Percentiles rank a stretch among this genome's conserved stretches.
phyloP scores from a whole-genome alignment of 2,797 vertebrate species.

The Galago senegalensis region DNA sequence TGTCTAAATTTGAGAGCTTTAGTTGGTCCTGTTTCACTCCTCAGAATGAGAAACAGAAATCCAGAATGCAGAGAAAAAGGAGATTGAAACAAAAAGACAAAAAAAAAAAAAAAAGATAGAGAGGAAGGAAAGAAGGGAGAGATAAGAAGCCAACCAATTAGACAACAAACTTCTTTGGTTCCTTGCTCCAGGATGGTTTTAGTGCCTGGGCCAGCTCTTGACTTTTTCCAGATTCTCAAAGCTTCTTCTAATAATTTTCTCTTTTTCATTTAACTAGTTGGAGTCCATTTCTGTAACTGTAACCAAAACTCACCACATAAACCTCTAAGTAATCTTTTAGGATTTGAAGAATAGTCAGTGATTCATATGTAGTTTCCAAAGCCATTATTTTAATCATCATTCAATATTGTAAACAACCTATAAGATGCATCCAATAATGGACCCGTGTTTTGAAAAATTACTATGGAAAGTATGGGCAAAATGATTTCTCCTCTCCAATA shows the following conservation, averaged over 20 bases:
- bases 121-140: not conserved
- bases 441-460: not conserved
- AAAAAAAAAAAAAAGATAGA: not conserved
- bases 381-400: not conserved
- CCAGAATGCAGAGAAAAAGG: not conserved
- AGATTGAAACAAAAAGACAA: not conserved
- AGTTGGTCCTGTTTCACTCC: not conserved
- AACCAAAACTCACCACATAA: not conserved
- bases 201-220: not conserved
- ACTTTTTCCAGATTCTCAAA: not conserved
- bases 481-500: not conserved
- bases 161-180: not conserved
- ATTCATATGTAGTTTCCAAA: not conserved
- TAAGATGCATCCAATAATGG: not conserved
- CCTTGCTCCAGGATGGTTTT: not conserved
- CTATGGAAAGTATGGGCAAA: not conserved
- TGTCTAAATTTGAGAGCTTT: not conserved
- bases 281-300: not conserved
- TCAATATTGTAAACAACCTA: not conserved
- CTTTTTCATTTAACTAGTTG: not conserved
- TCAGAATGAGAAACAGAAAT: not conserved
- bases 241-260: not conserved
- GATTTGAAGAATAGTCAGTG: not conserved
- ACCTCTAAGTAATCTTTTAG: not conserved
- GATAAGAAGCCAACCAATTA: not conserved